Evolutionary conservation across 2,888 invertebrate species (phyloP).

Genomic region (Odontothrips loti): DNA sequence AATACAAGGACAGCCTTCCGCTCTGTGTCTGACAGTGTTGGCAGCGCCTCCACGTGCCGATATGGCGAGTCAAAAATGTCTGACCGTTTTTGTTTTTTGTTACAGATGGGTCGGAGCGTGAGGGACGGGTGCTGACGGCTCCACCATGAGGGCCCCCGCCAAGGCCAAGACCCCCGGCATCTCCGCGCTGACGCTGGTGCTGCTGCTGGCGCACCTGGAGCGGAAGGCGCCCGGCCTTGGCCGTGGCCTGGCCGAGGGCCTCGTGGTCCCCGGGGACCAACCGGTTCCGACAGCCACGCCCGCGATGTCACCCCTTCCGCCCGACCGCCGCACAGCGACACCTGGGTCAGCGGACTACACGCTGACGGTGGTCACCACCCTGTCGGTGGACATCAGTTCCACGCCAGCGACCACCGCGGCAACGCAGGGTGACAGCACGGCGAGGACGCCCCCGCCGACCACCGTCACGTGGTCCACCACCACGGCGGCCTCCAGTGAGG

Average conservation of each 20-base stretch:
- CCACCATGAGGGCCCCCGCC: not conserved
- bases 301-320: not conserved
- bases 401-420: not conserved
- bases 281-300: not conserved
- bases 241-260: not conserved
- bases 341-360: not conserved
- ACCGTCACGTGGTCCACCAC: not conserved
- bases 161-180: not conserved
- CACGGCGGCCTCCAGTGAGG: not conserved
- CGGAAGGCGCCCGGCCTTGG: not conserved
- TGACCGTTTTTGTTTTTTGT: not conserved
- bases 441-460: not conserved
- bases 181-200: not conserved
- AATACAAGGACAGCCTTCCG: not conserved
- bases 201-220: not conserved
- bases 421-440: not conserved
- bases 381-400: not conserved
- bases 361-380: not conserved
- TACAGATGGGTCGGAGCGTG: not conserved
- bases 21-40: not conserved
- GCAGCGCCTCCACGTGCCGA: not conserved
- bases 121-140: not conserved
- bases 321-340: not conserved
- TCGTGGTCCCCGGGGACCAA: not conserved
- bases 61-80: not conserved